Base-by-base conservation (phyloP, 2,797 vertebrate genomes). In the Oceanodroma leucorhoa region DNA sequence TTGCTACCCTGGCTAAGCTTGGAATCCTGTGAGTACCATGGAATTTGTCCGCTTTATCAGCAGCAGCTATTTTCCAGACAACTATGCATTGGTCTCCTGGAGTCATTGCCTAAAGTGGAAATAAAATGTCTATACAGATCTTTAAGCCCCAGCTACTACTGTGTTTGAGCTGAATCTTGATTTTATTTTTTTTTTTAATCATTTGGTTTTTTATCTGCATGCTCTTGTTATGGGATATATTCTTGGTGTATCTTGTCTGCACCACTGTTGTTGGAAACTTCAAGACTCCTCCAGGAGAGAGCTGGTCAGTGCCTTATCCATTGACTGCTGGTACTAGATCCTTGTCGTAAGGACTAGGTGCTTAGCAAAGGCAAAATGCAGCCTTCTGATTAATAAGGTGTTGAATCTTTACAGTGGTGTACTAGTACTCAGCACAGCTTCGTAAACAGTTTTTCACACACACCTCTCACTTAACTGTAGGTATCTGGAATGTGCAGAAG, bases 51-150 rank as follows among this genome's bases (percentile, higher is more conserved):
- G 43, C 45, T 89, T 80, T 93, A 34, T 91, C 78, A 71, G 55
- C 48, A 61, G 70, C 80, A 91, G 57, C 75, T 72, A 2, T 70
- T 89, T 91, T 89, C 64, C 65, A 83, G 82, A 45, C 69, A 91
- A 4, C 48, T 50, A 1, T 41, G 61, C 34, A 27, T 53, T 84
- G 51, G 22, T 76, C 40, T 50, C 2, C 23, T 51, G 65, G 29
- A 93, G 26, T 57, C 41, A 57, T 86, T 89, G 61, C 87, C 93
- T 94, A 62, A 95, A 95, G 93, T 83, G 90, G 85, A 90, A 94
- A 66, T 93, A 67, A 55, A 65, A 70, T 64, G 38, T 75, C 67
- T 87, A 1, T 64, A 43, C 10, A 41, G n/a, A 36, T 80, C 40
- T 87, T 62, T 60, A 60, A 89, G 34, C 57, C 41, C 10, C 34